These are phyloP conservation scores for Drosophila tropicalis DNA, from an alignment of 1,140 invertebrate species.

Conservation along the genomic window DNA sequence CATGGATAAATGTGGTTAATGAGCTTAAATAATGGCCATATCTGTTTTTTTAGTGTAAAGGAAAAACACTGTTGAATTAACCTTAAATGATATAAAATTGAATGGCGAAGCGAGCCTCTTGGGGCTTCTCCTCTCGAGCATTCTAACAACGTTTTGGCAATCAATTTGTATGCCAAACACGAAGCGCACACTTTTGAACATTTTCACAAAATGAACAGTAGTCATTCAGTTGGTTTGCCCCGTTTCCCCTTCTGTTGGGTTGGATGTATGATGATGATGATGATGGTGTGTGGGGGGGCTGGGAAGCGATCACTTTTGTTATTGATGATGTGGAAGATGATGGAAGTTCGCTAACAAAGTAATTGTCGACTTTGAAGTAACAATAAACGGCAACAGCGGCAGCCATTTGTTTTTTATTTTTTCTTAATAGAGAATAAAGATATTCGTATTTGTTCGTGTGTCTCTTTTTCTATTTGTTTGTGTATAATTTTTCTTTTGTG, in stretches of 20 bases:
- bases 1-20: conserved; percentile 23
- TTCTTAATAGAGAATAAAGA: conserved; percentile 33
- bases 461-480: conserved; percentile 10
- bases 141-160: conserved; percentile 60
- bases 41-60: conserved; percentile 12
- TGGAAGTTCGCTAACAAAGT: conserved; percentile 60
- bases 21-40: conserved; percentile 26
- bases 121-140: conserved; percentile 14
- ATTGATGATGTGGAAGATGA: conserved; percentile 57
- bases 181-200: conserved; percentile 51
- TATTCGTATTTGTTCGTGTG: background rate
- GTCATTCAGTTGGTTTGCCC: background rate
- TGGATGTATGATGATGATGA: no score
- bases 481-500: conserved; percentile 36
- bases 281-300: background rate
- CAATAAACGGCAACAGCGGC: conserved; percentile 29
- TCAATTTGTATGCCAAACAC: conserved; percentile 62
- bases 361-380: conserved; percentile 40
- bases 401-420: conserved; percentile 51
- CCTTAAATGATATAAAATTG: background rate
- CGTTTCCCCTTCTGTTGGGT: no score
- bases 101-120: background rate
- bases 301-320: conserved; percentile 29
- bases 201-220: conserved; percentile 41
- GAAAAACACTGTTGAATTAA: conserved; percentile 11